A percentile compares a stretch with the other conserved stretches of the same genome.
These are phyloP conservation scores for Lophochroa leadbeateri DNA, from an alignment of 2,113 vertebrate species.

Conservation along the genomic window DNA sequence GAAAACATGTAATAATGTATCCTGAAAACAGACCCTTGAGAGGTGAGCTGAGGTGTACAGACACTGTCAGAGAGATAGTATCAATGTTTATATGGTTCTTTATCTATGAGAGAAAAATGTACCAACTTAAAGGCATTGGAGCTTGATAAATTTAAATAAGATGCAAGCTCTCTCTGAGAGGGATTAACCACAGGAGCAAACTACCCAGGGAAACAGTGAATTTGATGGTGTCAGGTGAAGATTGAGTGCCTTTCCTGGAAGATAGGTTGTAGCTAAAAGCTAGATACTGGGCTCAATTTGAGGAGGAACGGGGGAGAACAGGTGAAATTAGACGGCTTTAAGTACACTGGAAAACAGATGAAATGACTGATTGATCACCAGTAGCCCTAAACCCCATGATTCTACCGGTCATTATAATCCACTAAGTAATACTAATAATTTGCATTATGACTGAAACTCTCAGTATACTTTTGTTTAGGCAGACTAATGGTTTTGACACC, in stretches of 20 bases:
- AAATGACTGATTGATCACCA: neutral
- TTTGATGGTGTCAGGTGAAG: neutral
- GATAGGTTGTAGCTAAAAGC: neutral
- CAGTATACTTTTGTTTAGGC: neutral
- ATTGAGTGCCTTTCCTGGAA: neutral
- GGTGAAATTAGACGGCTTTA: neutral
- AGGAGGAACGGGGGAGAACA: fast-evolving
- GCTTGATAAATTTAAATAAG: neutral
- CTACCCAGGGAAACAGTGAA: neutral
- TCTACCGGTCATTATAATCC: neutral
- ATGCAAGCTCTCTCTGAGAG: neutral
- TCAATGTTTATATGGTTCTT: neutral
- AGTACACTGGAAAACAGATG: neutral
- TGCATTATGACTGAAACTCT: neutral
- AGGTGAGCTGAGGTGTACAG: neutral
- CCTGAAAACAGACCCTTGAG: neutral
- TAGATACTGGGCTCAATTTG: neutral
- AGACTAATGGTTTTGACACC: neutral
- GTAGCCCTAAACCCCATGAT: neutral
- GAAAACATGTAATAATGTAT: neutral
- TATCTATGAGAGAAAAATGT: neutral
- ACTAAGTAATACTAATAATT: neutral
- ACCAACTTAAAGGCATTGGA: neutral
- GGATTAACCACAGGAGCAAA: neutral
- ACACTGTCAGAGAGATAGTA: neutral